Conservation (phyloP, 2,113 vertebrate species). For the Pao palembangensis region DNA sequence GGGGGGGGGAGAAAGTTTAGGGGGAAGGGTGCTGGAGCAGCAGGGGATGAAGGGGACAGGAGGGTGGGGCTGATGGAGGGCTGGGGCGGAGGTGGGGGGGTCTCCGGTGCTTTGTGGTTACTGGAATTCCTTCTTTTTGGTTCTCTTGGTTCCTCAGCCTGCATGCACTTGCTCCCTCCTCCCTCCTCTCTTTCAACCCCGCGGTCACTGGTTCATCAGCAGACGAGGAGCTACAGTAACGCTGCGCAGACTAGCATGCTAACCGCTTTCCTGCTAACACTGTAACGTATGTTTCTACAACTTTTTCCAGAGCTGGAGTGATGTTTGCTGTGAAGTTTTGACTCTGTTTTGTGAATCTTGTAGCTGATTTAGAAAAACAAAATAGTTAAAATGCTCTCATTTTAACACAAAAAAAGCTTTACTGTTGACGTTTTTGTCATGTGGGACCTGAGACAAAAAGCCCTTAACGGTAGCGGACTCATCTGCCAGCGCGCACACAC, state of each 20-base stretch:
- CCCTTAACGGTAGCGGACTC: conserved; percentile 26
- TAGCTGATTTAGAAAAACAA: background rate
- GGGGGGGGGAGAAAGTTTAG: conserved; percentile 34
- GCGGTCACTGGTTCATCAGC: conserved; percentile 35
- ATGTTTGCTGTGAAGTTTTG: conserved; percentile 1
- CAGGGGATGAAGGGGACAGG: conserved; percentile 39
- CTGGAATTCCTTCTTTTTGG: conserved; percentile 67
- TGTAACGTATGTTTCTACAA: conserved; percentile 33
- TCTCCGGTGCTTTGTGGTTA: conserved; percentile 58
- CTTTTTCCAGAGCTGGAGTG: background rate
- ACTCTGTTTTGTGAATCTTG: background rate
- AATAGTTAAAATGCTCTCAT: background rate
- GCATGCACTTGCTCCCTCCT: conserved; percentile 64
- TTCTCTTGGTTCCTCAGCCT: conserved; percentile 40
- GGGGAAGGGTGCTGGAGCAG: conserved; percentile 50
- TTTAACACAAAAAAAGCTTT: background rate
- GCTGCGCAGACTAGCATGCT: conserved; percentile 37
- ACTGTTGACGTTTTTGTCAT: background rate
- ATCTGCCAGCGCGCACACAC: background rate
- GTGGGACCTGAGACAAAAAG: conserved; percentile 10
- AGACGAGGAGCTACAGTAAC: conserved; percentile 23
- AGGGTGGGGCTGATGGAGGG: conserved; percentile 7
- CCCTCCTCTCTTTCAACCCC: conserved; percentile 25
- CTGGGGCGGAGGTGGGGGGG: conserved; percentile 15
- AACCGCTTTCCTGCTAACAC: conserved; percentile 13